phyloP scores from a whole-genome alignment of 1,140 invertebrate species.

The Palaemon carinicauda region DNA sequence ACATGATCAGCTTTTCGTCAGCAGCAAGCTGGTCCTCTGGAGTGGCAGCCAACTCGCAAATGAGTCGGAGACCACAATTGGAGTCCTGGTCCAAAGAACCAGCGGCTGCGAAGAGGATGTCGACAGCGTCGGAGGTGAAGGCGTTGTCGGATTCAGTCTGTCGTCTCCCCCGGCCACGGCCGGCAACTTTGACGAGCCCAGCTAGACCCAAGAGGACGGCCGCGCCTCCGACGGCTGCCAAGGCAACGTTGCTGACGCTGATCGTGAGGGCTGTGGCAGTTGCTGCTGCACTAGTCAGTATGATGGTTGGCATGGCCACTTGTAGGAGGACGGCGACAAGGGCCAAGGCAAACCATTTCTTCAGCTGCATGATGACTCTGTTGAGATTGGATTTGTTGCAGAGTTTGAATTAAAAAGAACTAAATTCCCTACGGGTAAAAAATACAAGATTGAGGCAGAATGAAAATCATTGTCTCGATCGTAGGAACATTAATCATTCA shows the following conservation, averaged over 20 bases:
- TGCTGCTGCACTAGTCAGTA: background rate
- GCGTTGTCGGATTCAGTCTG: background rate
- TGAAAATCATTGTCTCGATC: too few relatives aligned
- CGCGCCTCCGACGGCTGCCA: conserved; percentile 10
- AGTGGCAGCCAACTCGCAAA: conserved; percentile 29
- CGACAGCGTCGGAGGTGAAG: background rate
- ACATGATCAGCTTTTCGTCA: conserved; percentile 7
- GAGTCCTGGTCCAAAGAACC: background rate
- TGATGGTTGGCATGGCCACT: background rate
- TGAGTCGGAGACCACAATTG: conserved; percentile 24
- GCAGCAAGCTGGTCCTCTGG: background rate
- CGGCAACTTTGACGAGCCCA: background rate
- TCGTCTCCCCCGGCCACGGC: background rate
- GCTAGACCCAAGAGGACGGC: background rate
- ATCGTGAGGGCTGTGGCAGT: background rate
- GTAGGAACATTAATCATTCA: too few relatives aligned
- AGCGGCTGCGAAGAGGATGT: conserved; percentile 4
- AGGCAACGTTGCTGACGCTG: background rate
- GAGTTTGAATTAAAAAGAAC: background rate
- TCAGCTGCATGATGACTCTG: conserved; percentile 16
- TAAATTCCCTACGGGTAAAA: too few relatives aligned
- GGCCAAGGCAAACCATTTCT: conserved; percentile 5
- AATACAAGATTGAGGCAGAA: too few relatives aligned
- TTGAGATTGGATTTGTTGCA: background rate
- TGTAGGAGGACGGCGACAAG: background rate